Evolutionary conservation across 1,140 invertebrate species (phyloP).

Genomic region (Xylocopa sonorina): DNA sequence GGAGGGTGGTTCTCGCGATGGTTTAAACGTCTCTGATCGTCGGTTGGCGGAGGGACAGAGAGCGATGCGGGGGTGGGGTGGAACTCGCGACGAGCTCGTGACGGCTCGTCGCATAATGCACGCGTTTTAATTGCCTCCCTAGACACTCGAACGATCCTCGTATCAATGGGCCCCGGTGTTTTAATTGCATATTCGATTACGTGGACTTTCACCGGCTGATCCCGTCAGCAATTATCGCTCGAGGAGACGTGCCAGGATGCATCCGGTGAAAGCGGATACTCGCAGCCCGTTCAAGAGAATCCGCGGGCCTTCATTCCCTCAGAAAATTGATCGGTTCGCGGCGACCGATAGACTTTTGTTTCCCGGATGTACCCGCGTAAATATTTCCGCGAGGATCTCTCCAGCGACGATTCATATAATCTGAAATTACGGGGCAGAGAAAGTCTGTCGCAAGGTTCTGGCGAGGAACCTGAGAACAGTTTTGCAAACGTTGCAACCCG

Average conservation of each 20-base stretch:
- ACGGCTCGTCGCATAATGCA: slow-evolving; percentile 59
- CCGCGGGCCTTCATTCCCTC: not conserved
- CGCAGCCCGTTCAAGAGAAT: slow-evolving; percentile 21
- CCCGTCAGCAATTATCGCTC: slow-evolving; percentile 47
- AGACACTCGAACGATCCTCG: slow-evolving; percentile 57
- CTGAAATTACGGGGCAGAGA: not conserved
- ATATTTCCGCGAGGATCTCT: too few species aligned
- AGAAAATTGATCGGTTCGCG: slow-evolving; percentile 6
- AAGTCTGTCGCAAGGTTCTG: slow-evolving; percentile 21
- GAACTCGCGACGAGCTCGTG: slow-evolving; percentile 23
- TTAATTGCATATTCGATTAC: slow-evolving; percentile 64
- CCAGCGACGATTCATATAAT: slow-evolving; percentile 29
- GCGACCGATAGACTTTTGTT: not conserved
- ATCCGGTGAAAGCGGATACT: slow-evolving; percentile 30
- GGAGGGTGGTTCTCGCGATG: slow-evolving; percentile 33
- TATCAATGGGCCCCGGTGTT: slow-evolving; percentile 62
- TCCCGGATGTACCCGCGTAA: not conserved
- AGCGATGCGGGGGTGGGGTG: slow-evolving; percentile 37
- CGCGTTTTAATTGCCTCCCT: slow-evolving; percentile 60
- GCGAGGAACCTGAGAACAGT: slow-evolving; percentile 48
- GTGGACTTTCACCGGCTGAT: slow-evolving; percentile 61
- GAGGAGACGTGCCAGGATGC: slow-evolving; percentile 34
- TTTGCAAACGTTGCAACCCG: slow-evolving; percentile 51
- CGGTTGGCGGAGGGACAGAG: slow-evolving; percentile 32
- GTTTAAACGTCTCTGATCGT: slow-evolving; percentile 42